Conservation (phyloP, 2,113 vertebrate species). For the Calyptomena viridis region DNA sequence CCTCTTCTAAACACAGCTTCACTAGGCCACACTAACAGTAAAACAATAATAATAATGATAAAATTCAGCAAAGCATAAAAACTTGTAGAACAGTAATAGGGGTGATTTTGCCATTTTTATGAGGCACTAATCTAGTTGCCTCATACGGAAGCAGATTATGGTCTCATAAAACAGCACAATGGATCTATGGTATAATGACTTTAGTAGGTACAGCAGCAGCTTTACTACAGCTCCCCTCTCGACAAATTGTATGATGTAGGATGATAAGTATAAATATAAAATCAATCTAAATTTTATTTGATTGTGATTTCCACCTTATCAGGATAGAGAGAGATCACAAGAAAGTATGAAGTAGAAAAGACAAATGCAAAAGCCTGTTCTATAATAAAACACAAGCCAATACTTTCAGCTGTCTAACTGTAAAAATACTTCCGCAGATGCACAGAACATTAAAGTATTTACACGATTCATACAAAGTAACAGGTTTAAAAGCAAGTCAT, state of each 20-base stretch:
- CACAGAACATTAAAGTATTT: background rate
- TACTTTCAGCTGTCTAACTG: background rate
- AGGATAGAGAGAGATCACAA: background rate
- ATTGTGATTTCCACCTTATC: background rate
- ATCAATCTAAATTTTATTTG: slow-evolving; percentile 55
- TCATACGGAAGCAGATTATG: slow-evolving; percentile 65
- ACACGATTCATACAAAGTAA: background rate
- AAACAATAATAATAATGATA: slow-evolving; percentile 49
- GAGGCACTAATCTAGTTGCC: slow-evolving; percentile 64
- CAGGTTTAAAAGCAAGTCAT: background rate
- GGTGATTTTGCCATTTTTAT: slow-evolving; percentile 55
- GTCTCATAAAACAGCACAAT: slow-evolving; percentile 64
- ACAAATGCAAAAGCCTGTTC: background rate
- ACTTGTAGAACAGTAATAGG: slow-evolving; percentile 45
- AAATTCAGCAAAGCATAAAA: slow-evolving; percentile 47
- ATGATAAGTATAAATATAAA: slow-evolving; percentile 39
- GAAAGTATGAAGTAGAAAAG: background rate
- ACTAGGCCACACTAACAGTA: background rate
- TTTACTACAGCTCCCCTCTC: background rate
- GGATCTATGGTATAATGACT: slow-evolving; percentile 45
- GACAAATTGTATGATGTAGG: background rate
- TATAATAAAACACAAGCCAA: background rate
- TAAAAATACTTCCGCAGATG: background rate
- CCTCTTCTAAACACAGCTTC: background rate
- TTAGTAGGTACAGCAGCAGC: background rate